These are phyloP conservation scores for Macropodus opercularis DNA, from an alignment of 2,797 vertebrate genomes.

Conservation along the genomic window DNA sequence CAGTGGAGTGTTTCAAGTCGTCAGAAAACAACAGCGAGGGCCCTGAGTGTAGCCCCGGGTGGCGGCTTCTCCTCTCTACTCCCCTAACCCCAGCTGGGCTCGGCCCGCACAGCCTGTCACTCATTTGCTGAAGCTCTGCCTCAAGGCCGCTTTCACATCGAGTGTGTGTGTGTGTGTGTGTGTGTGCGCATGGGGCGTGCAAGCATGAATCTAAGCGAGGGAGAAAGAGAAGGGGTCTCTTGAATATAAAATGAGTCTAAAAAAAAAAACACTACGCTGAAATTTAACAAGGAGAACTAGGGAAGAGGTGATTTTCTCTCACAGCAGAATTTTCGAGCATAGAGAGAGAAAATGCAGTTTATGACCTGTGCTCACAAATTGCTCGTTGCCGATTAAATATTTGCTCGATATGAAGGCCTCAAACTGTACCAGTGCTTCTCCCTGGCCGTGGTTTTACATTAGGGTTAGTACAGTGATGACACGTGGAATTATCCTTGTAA, in stretches of 20 bases:
- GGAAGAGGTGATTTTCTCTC: slow-evolving; percentile 33
- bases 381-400: neutral
- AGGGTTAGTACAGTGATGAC: neutral
- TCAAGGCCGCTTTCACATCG: slow-evolving; percentile 60
- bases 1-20: slow-evolving; percentile 85
- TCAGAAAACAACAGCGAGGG: slow-evolving; percentile 82
- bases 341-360: neutral
- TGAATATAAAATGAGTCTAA: slow-evolving; percentile 66
- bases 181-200: slow-evolving; percentile 20
- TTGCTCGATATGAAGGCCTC: neutral
- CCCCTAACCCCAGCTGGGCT: slow-evolving; percentile 78
- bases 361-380: neutral
- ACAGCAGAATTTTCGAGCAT: neutral
- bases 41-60: slow-evolving; percentile 81
- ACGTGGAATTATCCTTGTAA: neutral
- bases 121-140: slow-evolving; percentile 80
- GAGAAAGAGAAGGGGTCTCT: slow-evolving; percentile 24
- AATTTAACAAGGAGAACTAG: slow-evolving; percentile 52
- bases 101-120: slow-evolving; percentile 83
- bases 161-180: slow-evolving; percentile 40
- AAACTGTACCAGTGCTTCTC: neutral
- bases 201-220: slow-evolving; percentile 26
- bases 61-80: slow-evolving; percentile 73
- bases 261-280: slow-evolving; percentile 42
- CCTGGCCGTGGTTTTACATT: neutral